A percentile compares a stretch with the other conserved stretches of the same genome.
These are phyloP conservation scores for Lerema accius DNA, from an alignment of 1,140 invertebrate genomes.

Conservation along the genomic window DNA sequence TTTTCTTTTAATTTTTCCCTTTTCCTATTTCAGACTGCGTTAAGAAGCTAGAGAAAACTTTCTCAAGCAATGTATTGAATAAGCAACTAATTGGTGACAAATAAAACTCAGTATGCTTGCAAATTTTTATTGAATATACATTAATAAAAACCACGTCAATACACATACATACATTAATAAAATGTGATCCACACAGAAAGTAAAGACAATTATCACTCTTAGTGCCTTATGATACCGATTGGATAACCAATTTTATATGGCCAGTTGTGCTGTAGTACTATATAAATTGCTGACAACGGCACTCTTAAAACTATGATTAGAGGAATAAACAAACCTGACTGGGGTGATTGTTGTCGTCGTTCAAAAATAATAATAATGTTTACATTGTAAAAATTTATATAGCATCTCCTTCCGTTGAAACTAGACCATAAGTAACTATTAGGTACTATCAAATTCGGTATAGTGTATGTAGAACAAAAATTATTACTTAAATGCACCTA, in stretches of 20 bases:
- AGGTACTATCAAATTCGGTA: no score
- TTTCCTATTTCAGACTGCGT: no score
- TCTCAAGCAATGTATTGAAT: no score
- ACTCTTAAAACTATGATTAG: conserved; percentile 27
- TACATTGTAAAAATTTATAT: no score
- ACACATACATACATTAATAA: conserved; percentile 64
- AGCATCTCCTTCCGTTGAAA: no score
- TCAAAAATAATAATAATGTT: no score
- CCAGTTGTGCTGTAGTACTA: not conserved
- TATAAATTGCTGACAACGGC: not conserved
- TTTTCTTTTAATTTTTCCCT: no score
- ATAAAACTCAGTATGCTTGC: conserved; percentile 24
- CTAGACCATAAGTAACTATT: no score
- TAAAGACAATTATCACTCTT: conserved; percentile 53
- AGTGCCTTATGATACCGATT: conserved; percentile 46
- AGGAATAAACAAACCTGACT: not conserved
- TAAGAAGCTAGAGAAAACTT: no score
- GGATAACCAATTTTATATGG: not conserved
- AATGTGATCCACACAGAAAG: conserved; percentile 64
- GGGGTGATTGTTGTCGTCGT: not conserved
- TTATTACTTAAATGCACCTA: no score
- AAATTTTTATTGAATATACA: conserved; percentile 73
- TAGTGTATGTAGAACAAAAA: no score
- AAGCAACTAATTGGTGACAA: no score
- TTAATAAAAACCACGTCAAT: conserved; percentile 75